Base-by-base conservation (phyloP, 2,113 vertebrate species). In the Nibea coibor region DNA sequence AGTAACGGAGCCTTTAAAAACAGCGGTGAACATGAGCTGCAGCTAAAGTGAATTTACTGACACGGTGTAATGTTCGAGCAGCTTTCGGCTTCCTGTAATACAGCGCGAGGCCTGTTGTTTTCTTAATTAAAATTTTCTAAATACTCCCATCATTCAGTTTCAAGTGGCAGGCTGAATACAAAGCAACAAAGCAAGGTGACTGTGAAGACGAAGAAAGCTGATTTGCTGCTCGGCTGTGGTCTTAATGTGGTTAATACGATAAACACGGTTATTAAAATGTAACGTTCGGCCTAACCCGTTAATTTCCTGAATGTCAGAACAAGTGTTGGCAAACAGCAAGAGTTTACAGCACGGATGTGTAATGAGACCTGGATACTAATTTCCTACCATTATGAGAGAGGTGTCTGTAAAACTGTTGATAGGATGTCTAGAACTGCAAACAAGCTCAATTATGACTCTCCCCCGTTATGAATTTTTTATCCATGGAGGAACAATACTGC, bases 11-110 rank as follows among this genome's bases (percentile, higher is more conserved):
- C 47, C 28, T 67, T 63, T 72, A 61, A 12, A 22, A 67, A 31
- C 45, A 59, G 22, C 22, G 35, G 22, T 63, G 72, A 51, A 35
- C 39, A 59, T 66, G 47, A 68, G 65, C 22, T 16, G 45, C 35
- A 57, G 20, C 64, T 64, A 31, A 1, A 16, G 45, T 14, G 11
- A 20, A 20, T 68, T 50, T 22, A 73, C 24, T 50, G 56, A 20
- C 28, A n/a, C 17, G 28, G 47, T 10, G 43, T 48, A 51, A 67
- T 22, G 54, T 72, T 67, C 11, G 45, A 15, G 68, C 17, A 39
- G 24, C 26, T 65, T 67, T 75, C 0, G 4, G 24, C 51, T 66
- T 71, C 22, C 42, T 31, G 6, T 54, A 22, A 22, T 19, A 67
- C 58, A 39, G 5, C 19, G 16, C 48, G n/a, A 20, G 51, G 12